These are phyloP conservation scores for Picathartes gymnocephalus DNA, from an alignment of 2,113 vertebrate genomes.

Conservation along the genomic window DNA sequence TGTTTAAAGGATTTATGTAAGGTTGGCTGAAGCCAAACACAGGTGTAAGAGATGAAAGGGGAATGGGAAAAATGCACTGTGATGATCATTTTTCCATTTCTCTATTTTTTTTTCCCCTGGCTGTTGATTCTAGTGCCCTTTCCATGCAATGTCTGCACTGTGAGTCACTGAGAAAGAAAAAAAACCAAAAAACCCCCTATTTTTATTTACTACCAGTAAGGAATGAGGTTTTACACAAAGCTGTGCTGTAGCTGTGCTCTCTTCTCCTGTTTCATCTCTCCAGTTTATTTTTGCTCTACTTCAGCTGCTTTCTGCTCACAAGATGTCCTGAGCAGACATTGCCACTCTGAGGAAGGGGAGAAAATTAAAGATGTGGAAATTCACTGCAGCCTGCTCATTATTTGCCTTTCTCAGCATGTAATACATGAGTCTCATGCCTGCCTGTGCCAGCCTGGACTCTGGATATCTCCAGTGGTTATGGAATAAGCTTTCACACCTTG, in stretches of 20 bases:
- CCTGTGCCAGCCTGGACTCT: not conserved
- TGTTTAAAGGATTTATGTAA: constrained; percentile 75
- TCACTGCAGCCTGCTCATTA: not conserved
- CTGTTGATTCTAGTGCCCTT: constrained; percentile 61
- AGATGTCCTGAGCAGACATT: constrained; percentile 57
- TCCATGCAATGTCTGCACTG: constrained; percentile 65
- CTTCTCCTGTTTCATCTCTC: constrained; percentile 49
- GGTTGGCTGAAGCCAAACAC: constrained; percentile 75
- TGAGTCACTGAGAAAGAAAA: constrained; percentile 62
- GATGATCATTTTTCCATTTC: constrained; percentile 72
- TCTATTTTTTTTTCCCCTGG: constrained; percentile 37
- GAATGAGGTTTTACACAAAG: constrained; percentile 64
- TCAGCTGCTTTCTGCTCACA: not conserved
- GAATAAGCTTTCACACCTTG: not conserved
- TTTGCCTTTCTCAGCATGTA: not conserved
- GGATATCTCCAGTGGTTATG: not conserved
- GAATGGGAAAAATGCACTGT: constrained; percentile 66
- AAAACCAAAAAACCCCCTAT: not conserved
- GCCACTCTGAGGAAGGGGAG: constrained; percentile 47
- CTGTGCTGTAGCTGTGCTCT: constrained; percentile 10
- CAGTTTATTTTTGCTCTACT: constrained; percentile 31
- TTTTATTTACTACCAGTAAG: constrained; percentile 72
- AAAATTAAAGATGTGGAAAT: constrained; percentile 4
- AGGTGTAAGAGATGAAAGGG: constrained; percentile 80
- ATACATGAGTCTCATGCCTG: not conserved